Conservation (phyloP, 2,113 vertebrate genomes). For the Chaenogobius annularis region DNA sequence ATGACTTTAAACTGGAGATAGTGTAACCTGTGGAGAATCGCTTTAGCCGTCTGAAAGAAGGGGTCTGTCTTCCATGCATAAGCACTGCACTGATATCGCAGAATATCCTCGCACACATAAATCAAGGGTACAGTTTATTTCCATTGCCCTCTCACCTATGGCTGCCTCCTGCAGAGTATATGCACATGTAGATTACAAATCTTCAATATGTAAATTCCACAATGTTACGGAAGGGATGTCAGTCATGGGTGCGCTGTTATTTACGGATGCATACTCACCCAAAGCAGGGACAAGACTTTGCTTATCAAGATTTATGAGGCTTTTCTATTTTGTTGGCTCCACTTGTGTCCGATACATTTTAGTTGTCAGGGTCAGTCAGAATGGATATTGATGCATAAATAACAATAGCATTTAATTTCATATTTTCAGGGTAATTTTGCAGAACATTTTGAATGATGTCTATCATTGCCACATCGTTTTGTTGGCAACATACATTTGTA, state of each 20-base stretch:
- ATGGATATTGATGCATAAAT: not conserved
- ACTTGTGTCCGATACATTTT: not conserved
- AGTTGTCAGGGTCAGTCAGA: not conserved
- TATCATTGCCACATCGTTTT: not conserved
- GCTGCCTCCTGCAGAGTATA: slow-evolving; percentile 13
- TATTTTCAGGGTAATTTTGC: not conserved
- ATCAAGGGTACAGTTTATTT: slow-evolving; percentile 12
- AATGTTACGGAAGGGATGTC: not conserved
- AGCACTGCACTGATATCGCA: slow-evolving; percentile 19
- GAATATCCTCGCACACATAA: slow-evolving; percentile 26
- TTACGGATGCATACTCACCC: not conserved
- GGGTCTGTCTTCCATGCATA: slow-evolving; percentile 18
- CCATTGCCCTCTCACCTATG: slow-evolving; percentile 20
- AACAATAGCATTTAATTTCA: not conserved
- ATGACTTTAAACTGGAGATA: slow-evolving; percentile 63
- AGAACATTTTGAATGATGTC: not conserved
- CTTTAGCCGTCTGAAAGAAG: slow-evolving; percentile 26
- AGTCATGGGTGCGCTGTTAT: slow-evolving; percentile 18
- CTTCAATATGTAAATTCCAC: not conserved
- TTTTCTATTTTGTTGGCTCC: not conserved
- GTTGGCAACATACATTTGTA: no score
- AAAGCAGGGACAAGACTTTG: slow-evolving; percentile 5
- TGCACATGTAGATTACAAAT: slow-evolving; percentile 5
- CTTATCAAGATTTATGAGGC: slow-evolving; percentile 33
- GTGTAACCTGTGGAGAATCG: no score